A percentile compares a stretch with the other conserved stretches of the same genome.
phyloP scores from a whole-genome alignment of 2,113 vertebrate genomes.

The Ciconia maguari region DNA sequence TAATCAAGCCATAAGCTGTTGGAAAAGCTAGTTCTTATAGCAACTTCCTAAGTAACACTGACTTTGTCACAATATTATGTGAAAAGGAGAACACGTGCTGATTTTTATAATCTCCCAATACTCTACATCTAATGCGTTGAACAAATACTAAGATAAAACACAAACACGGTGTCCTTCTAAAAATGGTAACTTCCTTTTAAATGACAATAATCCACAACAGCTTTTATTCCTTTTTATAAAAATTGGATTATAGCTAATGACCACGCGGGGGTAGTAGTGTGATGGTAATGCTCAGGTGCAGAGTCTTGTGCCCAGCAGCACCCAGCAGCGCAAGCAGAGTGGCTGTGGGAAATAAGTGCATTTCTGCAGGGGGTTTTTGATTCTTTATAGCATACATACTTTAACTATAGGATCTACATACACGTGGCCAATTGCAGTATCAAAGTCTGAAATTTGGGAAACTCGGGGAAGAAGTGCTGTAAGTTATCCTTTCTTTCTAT shows the following conservation, averaged over 20 bases:
- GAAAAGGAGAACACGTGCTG: not conserved
- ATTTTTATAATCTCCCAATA: not conserved
- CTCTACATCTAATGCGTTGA: not conserved
- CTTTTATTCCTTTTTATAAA: not conserved
- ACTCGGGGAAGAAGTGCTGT: not conserved
- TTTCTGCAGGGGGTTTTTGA: not conserved
- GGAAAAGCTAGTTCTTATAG: not conserved
- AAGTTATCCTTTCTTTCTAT: not conserved
- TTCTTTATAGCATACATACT: not conserved
- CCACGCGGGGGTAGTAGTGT: constrained; percentile 72
- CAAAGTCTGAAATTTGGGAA: not conserved
- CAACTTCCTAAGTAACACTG: not conserved
- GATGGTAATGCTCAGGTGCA: not conserved
- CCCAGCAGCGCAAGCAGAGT: fast-evolving
- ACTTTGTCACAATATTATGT: not conserved
- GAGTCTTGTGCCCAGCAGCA: not conserved
- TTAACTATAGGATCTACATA: fast-evolving
- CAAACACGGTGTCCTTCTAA: not conserved
- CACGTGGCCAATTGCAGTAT: not conserved
- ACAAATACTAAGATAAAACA: not conserved
- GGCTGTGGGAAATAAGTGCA: not conserved
- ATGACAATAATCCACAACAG: not conserved
- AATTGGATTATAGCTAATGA: not conserved
- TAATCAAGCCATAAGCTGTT: not conserved
- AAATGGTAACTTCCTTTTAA: not conserved